A percentile compares a stretch with the other conserved stretches of the same genome.
These are phyloP conservation scores for Eurois occulta DNA, from an alignment of 2,888 invertebrate species.

Conservation along the genomic window DNA sequence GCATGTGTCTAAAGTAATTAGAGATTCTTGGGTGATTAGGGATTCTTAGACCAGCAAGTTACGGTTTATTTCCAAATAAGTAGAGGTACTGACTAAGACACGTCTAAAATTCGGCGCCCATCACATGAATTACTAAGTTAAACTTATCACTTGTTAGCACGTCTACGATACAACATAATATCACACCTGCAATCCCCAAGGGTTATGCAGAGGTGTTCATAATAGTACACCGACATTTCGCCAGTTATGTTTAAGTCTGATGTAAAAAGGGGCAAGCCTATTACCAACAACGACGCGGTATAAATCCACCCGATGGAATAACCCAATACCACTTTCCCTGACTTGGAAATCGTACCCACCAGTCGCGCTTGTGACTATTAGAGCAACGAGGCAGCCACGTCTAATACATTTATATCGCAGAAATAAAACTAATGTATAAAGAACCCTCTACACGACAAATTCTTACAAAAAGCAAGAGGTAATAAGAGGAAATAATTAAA, in stretches of 20 bases:
- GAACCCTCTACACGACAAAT: conserved; percentile 28
- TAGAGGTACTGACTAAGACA: not conserved
- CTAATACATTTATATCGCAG: conserved; percentile 9
- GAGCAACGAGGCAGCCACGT: not conserved
- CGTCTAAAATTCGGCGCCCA: conserved; percentile 19
- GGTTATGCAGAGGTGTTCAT: not conserved
- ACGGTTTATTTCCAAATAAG: conserved; percentile 14
- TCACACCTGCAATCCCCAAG: too few species aligned
- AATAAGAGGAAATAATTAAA: conserved; percentile 62
- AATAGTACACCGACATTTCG: not conserved
- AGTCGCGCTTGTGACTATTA: not conserved
- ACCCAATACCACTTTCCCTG: not conserved
- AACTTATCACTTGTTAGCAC: not conserved
- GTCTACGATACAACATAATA: not conserved
- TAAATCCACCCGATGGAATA: not conserved
- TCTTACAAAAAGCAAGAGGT: conserved; percentile 37
- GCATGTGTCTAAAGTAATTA: conserved; percentile 39
- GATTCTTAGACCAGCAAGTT: conserved; percentile 15
- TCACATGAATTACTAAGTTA: not conserved
- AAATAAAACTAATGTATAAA: conserved; percentile 16
- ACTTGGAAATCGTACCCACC: not conserved
- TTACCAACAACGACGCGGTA: not conserved
- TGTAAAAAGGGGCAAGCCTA: not conserved
- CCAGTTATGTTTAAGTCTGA: not conserved
- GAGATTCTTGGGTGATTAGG: conserved; percentile 14